Conservation (phyloP, 1,140 invertebrate species). For the Zaprionus lachaisei region DNA sequence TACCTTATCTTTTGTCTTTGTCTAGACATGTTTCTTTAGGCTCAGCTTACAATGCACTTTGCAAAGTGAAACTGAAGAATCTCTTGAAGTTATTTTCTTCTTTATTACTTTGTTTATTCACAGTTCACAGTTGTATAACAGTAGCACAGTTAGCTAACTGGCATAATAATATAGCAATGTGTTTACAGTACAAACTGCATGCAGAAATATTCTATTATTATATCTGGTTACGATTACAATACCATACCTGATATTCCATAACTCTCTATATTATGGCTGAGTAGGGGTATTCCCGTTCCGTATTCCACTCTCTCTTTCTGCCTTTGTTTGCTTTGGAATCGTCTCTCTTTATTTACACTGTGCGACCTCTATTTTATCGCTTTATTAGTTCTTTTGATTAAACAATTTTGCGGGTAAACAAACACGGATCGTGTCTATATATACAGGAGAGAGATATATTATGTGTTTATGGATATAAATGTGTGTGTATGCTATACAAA, state of each 20-base stretch:
- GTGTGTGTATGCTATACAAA: background rate
- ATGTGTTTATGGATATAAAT: slow-evolving; percentile 2
- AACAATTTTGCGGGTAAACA: slow-evolving; percentile 29
- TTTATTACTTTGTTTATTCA: background rate
- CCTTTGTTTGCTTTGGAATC: slow-evolving; percentile 10
- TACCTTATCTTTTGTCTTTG: slow-evolving; percentile 11
- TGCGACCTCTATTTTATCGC: slow-evolving; percentile 47
- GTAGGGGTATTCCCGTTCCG: background rate
- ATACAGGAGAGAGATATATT: background rate
- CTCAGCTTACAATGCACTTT: slow-evolving; percentile 4
- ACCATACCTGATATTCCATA: background rate
- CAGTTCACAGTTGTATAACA: background rate
- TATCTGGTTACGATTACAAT: background rate
- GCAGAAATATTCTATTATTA: background rate
- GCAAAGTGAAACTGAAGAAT: too few relatives aligned
- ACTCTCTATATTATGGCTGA: too few relatives aligned
- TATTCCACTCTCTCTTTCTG: background rate
- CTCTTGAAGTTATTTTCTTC: too few relatives aligned
- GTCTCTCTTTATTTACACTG: slow-evolving; percentile 22
- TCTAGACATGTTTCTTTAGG: slow-evolving; percentile 12
- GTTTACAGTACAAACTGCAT: background rate
- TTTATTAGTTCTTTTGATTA: slow-evolving; percentile 44
- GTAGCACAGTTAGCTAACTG: background rate
- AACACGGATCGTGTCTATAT: background rate
- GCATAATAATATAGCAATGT: background rate